phyloP scores from a whole-genome alignment of 2,888 invertebrate genomes.

The Tubulanus polymorphus region DNA sequence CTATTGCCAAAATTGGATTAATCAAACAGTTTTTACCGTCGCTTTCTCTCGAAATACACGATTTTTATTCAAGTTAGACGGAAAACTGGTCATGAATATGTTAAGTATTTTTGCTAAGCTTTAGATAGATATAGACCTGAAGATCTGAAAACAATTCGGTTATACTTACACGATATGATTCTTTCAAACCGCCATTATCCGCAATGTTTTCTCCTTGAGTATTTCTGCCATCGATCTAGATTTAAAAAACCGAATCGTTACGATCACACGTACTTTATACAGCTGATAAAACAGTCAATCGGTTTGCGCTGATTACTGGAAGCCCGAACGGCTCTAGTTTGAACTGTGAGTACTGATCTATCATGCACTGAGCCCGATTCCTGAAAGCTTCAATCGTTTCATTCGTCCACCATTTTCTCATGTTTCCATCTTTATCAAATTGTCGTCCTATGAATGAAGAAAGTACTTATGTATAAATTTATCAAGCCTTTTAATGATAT shows the following conservation, averaged over 20 bases:
- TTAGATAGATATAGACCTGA: too few relatives aligned
- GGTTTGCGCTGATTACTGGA: constrained; percentile 22
- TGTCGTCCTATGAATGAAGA: constrained; percentile 67
- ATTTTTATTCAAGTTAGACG: too few relatives aligned
- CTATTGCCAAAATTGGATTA: background rate
- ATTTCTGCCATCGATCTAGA: constrained; percentile 75
- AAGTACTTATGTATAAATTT: too few relatives aligned
- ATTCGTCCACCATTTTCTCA: constrained; percentile 98
- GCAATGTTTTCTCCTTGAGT: constrained; percentile 95
- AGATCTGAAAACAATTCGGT: too few relatives aligned
- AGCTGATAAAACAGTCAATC: background rate
- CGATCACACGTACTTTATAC: constrained; percentile 14
- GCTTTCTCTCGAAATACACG: too few relatives aligned
- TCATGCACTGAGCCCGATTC: constrained; percentile 79
- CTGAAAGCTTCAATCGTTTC: constrained; percentile 85
- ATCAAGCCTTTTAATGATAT: too few relatives aligned
- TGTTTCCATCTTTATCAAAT: constrained; percentile 90
- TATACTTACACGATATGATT: constrained; percentile 74
- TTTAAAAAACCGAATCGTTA: constrained; percentile 2
- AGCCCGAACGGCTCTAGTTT: constrained; percentile 60
- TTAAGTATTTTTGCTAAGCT: too few relatives aligned
- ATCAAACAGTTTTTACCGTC: background rate
- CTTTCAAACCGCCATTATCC: constrained; percentile 89
- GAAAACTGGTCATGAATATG: too few relatives aligned
- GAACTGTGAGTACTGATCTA: constrained; percentile 83